These are phyloP conservation scores for Pseudopleuronectes americanus DNA, from an alignment of 2,797 vertebrate species.

Conservation along the genomic window DNA sequence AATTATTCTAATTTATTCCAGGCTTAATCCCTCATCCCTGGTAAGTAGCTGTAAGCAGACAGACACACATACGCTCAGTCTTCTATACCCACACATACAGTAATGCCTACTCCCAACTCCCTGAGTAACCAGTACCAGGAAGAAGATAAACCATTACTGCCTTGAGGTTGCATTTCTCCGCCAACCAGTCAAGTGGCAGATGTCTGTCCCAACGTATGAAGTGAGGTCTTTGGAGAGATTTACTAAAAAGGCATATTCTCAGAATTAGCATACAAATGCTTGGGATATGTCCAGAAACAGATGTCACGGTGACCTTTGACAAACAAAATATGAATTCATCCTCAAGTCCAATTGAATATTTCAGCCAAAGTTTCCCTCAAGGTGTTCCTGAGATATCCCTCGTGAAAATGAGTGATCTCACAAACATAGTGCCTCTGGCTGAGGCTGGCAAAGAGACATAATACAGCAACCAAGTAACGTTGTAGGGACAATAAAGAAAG, in stretches of 20 bases:
- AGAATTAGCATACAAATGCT: no score
- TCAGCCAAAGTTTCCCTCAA: background rate
- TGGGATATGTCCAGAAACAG: no score
- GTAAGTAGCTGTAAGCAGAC: constrained; percentile 73
- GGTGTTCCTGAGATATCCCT: background rate
- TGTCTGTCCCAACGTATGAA: background rate
- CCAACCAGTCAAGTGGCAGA: background rate
- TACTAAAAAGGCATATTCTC: background rate
- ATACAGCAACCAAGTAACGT: no score
- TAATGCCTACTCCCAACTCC: constrained; percentile 10
- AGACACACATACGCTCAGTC: constrained; percentile 44
- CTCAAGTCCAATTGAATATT: background rate
- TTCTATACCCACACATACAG: constrained; percentile 6
- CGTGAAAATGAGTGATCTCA: background rate
- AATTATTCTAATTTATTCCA: constrained; percentile 84
- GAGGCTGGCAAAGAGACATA: no score
- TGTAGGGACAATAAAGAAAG: no score
- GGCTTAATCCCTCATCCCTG: constrained; percentile 72
- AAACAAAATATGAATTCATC: background rate
- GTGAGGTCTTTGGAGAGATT: background rate
- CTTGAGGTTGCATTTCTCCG: background rate
- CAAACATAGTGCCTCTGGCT: no score
- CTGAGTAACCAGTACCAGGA: background rate
- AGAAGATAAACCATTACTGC: background rate
- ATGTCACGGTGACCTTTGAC: background rate